Evolutionary conservation across 2,888 invertebrate genomes (phyloP).

Genomic region (Chorisops tibialis): DNA sequence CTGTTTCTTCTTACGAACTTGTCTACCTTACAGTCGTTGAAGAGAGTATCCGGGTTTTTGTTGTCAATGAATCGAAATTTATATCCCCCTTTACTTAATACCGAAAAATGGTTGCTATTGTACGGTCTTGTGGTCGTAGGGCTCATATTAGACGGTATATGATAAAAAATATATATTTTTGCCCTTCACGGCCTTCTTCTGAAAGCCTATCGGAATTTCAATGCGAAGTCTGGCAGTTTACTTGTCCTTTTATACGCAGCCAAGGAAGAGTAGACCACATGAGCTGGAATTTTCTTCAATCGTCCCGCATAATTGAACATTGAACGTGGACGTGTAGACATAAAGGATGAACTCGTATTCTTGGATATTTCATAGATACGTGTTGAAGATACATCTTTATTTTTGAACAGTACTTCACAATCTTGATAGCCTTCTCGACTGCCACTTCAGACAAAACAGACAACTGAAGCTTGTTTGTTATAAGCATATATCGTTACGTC

Average conservation of each 20-base stretch:
- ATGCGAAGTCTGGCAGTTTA: slow-evolving; percentile 13
- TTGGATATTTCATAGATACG: too few relatives aligned
- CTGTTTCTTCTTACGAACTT: too few relatives aligned
- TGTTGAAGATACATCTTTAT: too few relatives aligned
- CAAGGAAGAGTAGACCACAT: neutral
- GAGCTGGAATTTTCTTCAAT: slow-evolving; percentile 28
- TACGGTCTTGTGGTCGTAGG: slow-evolving; percentile 14
- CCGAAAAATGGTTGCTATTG: slow-evolving; percentile 8
- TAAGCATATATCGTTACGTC: slow-evolving; percentile 4
- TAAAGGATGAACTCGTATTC: slow-evolving; percentile 2
- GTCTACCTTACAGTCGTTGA: slow-evolving; percentile 19
- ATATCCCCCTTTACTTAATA: slow-evolving; percentile 13
- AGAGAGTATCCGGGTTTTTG: slow-evolving; percentile 21
- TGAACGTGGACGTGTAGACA: slow-evolving; percentile 10
- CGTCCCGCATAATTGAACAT: slow-evolving; percentile 33
- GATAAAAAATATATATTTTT: slow-evolving; percentile 7
- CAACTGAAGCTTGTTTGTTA: slow-evolving; percentile 1
- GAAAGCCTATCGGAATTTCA: slow-evolving; percentile 20
- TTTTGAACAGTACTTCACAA: neutral
- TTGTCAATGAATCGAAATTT: slow-evolving; percentile 23
- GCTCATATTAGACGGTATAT: slow-evolving; percentile 17
- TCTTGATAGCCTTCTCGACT: slow-evolving; percentile 14
- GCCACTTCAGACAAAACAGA: neutral
- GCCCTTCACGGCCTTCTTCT: neutral
- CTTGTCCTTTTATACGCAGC: slow-evolving; percentile 6